Percentiles rank a stretch among this genome's conserved stretches.
These are phyloP conservation scores for Lordiphosa collinella DNA, from an alignment of 1,140 invertebrate genomes.

Conservation along the genomic window DNA sequence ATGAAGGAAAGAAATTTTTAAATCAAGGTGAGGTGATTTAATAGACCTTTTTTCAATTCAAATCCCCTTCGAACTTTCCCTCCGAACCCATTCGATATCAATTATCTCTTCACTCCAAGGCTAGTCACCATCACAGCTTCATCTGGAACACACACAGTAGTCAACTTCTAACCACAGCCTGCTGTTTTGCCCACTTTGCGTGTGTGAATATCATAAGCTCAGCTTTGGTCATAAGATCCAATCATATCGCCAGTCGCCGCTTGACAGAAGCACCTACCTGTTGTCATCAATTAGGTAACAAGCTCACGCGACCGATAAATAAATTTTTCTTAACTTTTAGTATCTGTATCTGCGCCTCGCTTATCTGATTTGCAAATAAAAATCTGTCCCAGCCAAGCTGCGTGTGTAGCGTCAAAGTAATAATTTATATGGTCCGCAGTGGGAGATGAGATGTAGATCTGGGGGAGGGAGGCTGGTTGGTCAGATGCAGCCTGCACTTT, in stretches of 20 bases:
- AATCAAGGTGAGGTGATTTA: too few species aligned
- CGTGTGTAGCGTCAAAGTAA: constrained; percentile 35
- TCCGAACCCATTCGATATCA: too few species aligned
- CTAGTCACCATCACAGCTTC: neutral
- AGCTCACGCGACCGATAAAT: constrained; percentile 79
- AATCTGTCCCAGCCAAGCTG: constrained; percentile 49
- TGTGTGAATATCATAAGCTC: constrained; percentile 54
- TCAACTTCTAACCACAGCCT: constrained; percentile 22
- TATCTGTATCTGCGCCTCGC: constrained; percentile 27
- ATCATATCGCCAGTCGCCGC: constrained; percentile 21
- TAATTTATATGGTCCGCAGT: constrained; percentile 53
- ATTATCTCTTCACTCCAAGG: too few species aligned
- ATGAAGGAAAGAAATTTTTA: too few species aligned
- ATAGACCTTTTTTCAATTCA: too few species aligned
- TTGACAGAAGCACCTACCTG: constrained; percentile 78
- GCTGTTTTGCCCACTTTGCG: constrained; percentile 43
- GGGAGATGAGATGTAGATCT: neutral
- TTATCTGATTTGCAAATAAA: constrained; percentile 74
- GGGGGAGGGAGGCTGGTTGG: neutral
- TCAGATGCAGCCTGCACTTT: constrained; percentile 8
- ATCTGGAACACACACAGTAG: constrained; percentile 27
- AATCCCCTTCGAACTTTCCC: too few species aligned
- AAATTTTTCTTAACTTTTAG: constrained; percentile 13
- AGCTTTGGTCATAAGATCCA: constrained; percentile 24
- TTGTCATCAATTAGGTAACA: constrained; percentile 80